phyloP scores from a whole-genome alignment of 2,113 vertebrate genomes.

The Passer montanus region DNA sequence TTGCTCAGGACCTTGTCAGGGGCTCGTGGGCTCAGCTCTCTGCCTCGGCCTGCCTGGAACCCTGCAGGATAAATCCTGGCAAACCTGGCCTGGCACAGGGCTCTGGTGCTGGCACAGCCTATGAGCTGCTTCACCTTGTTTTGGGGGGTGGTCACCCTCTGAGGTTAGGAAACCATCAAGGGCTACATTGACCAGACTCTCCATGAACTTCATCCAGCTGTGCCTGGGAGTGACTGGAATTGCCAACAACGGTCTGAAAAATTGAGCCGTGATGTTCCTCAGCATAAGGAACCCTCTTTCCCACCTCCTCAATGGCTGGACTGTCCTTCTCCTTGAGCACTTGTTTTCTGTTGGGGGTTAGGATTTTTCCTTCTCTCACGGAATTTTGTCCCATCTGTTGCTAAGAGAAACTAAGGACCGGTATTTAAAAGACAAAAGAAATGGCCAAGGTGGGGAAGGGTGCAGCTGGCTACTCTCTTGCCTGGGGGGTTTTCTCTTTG shows the following conservation, averaged over 20 bases:
- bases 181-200: constrained; percentile 54
- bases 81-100: constrained; percentile 61
- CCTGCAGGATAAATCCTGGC: constrained; percentile 81
- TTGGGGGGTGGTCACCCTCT: constrained; percentile 74
- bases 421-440: background rate
- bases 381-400: background rate
- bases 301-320: background rate
- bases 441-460: background rate
- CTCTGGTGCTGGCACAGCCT: constrained; percentile 60
- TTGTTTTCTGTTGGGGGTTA: background rate
- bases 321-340: background rate
- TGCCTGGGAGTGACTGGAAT: constrained; percentile 12
- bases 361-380: background rate
- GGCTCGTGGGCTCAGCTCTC: background rate
- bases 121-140: constrained; percentile 74
- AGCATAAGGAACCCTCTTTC: background rate
- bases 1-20: background rate
- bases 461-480: background rate
- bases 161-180: constrained; percentile 74
- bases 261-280: background rate
- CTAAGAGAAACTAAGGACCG: accelerated
- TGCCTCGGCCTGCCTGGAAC: constrained; percentile 85
- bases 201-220: constrained; percentile 69
- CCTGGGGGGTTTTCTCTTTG: too few relatives aligned
- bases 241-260: background rate